phyloP scores from a whole-genome alignment of 2,113 vertebrate genomes.

The Scopus umbretta region DNA sequence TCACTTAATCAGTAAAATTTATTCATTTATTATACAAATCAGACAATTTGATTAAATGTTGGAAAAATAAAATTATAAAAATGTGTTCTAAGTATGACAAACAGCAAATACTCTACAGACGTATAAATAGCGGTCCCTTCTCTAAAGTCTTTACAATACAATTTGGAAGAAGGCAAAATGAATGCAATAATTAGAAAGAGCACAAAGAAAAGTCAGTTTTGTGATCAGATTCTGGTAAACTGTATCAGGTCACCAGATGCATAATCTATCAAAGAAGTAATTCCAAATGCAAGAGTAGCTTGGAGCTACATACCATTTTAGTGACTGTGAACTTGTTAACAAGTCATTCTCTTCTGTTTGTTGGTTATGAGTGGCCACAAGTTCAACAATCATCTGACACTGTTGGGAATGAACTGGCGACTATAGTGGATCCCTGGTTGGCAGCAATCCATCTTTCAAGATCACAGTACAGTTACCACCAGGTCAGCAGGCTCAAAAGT shows the following conservation, averaged over 20 bases:
- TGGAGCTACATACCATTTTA: background rate
- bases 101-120: background rate
- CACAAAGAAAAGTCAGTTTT: background rate
- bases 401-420: background rate
- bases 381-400: background rate
- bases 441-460: background rate
- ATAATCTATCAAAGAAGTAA: background rate
- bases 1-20: background rate
- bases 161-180: background rate
- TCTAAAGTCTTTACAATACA: background rate
- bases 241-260: background rate
- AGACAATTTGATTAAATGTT: background rate
- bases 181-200: background rate
- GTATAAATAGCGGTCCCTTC: background rate
- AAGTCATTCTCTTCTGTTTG: background rate
- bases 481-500: background rate
- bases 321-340: background rate
- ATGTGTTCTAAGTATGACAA: background rate
- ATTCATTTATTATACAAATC: background rate
- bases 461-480: background rate
- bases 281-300: background rate
- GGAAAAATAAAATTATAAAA: background rate
- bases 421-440: background rate
- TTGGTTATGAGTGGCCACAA: background rate
- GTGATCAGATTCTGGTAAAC: background rate